A percentile compares a stretch with the other conserved stretches of the same genome.
These are phyloP conservation scores for Galeruca laticollis DNA, from an alignment of 2,888 invertebrate species.

Conservation along the genomic window DNA sequence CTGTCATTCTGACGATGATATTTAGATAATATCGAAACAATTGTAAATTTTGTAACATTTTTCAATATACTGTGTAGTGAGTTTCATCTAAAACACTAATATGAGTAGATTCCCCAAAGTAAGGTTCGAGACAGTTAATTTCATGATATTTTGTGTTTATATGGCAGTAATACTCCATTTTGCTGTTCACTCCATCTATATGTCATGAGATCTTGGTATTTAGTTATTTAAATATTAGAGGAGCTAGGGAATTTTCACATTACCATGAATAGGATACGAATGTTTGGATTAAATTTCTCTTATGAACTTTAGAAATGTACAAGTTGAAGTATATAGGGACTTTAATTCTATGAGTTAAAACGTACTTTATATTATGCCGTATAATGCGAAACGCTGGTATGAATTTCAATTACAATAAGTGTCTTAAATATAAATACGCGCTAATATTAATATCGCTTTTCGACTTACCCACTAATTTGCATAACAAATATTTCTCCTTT, in stretches of 20 bases:
- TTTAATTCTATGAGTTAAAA: not conserved
- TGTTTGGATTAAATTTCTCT: not conserved
- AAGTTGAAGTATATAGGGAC: not conserved
- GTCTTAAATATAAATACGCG: constrained; percentile 13
- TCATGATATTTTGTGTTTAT: too few species aligned
- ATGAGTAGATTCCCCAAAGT: too few species aligned
- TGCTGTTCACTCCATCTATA: not conserved
- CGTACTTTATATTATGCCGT: not conserved
- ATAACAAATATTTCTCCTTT: constrained; percentile 37
- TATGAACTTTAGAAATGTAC: not conserved
- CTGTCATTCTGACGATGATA: too few species aligned
- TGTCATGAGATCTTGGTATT: not conserved
- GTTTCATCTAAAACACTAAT: too few species aligned
- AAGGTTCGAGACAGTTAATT: too few species aligned
- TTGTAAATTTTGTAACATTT: too few species aligned
- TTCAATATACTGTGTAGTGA: too few species aligned
- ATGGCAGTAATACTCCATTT: not conserved
- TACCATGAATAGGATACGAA: not conserved
- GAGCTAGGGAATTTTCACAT: not conserved
- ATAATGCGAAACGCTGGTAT: not conserved
- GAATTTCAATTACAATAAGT: constrained; percentile 4
- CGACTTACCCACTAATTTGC: constrained; percentile 22
- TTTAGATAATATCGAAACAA: too few species aligned
- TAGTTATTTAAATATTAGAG: not conserved
- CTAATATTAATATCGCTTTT: constrained; percentile 8